Conservation (phyloP, 1,140 invertebrate species). For the Nomia melanderi region DNA sequence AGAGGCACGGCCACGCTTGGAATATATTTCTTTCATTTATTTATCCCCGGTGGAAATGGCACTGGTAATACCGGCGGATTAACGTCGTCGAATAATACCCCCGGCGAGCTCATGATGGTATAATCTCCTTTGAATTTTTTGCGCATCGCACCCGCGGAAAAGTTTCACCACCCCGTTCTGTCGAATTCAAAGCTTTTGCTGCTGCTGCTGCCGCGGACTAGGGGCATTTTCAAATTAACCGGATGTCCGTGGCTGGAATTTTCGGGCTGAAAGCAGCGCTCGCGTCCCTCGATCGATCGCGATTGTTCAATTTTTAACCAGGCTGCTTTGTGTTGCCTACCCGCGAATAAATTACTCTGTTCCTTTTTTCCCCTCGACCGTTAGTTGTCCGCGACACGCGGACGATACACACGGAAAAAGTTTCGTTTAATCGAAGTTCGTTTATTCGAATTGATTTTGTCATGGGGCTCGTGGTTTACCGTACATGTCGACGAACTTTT, state of each 20-base stretch:
- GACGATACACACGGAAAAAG: too few relatives aligned
- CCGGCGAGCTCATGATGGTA: constrained; percentile 4
- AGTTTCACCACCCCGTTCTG: not conserved
- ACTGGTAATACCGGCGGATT: constrained; percentile 31
- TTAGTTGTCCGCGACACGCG: too few relatives aligned
- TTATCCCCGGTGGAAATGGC: constrained; percentile 26
- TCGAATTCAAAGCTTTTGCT: not conserved
- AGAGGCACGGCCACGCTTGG: not conserved
- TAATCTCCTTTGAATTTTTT: constrained; percentile 38
- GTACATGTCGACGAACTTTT: too few relatives aligned
- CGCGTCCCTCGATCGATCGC: not conserved
- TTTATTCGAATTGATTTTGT: too few relatives aligned
- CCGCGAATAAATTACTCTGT: too few relatives aligned
- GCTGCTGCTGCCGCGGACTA: too few relatives aligned
- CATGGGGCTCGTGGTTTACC: too few relatives aligned
- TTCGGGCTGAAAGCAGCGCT: not conserved
- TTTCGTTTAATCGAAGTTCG: too few relatives aligned
- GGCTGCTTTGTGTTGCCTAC: not conserved
- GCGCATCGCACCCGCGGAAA: not conserved
- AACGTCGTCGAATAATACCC: constrained; percentile 29
- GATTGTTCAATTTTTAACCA: not conserved
- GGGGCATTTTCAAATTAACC: not conserved
- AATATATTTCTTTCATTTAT: not conserved
- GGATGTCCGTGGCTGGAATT: not conserved
- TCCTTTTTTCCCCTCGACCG: too few relatives aligned